Evolutionary conservation across 2,113 vertebrate species (phyloP).

Genomic region (Leucopternis melanops): DNA sequence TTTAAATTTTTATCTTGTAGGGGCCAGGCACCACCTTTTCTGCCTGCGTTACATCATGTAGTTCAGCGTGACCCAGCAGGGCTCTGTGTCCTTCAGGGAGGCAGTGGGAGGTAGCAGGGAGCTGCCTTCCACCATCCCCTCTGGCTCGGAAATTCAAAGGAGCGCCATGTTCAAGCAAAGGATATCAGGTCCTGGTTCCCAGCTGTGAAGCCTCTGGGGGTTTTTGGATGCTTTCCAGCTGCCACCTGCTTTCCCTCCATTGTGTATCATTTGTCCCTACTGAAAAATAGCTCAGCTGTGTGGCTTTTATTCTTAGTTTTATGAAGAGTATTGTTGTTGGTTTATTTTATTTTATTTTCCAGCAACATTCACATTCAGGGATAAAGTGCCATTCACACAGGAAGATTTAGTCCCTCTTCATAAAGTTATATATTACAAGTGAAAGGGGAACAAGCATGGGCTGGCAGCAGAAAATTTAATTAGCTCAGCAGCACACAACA

Average conservation of each 20-base stretch:
- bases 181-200: neutral
- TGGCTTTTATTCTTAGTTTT: neutral
- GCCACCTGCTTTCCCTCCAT: neutral
- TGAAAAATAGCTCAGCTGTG: neutral
- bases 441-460: conserved; percentile 46
- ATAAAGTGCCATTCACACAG: conserved; percentile 17
- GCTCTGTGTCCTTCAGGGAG: neutral
- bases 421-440: conserved; percentile 43
- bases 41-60: rapidly evolving
- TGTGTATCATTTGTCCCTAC: neutral
- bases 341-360: conserved; percentile 23
- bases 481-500: conserved; percentile 45
- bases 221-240: neutral
- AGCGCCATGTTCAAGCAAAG: rapidly evolving
- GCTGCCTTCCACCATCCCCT: rapidly evolving
- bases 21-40: rapidly evolving
- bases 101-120: neutral
- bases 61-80: neutral
- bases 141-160: neutral
- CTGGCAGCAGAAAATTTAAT: conserved; percentile 64
- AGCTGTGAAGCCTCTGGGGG: neutral
- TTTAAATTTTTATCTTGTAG: neutral
- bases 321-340: neutral
- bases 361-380: neutral
- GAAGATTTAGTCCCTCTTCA: conserved; percentile 54